Percentiles rank a stretch among this genome's conserved stretches.
These are phyloP conservation scores for Chionis minor DNA, from an alignment of 2,113 vertebrate genomes.

Conservation along the genomic window DNA sequence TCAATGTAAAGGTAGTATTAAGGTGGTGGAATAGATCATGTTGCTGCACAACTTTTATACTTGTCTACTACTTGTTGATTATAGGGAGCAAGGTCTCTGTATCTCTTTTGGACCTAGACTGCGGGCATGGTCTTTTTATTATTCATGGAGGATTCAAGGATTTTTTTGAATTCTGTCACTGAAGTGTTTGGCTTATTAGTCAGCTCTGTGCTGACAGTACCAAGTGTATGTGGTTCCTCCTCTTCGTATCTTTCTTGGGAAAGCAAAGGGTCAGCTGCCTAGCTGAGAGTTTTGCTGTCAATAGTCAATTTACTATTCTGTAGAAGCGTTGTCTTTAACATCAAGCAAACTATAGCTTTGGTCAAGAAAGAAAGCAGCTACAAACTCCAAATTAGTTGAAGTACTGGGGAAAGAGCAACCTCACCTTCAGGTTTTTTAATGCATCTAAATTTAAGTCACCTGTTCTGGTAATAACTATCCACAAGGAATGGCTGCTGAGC, in stretches of 20 bases:
- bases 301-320: neutral
- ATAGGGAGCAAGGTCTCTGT: neutral
- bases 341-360: neutral
- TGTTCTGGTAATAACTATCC: neutral
- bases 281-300: neutral
- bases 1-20: neutral
- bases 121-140: neutral
- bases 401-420: neutral
- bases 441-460: neutral
- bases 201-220: neutral
- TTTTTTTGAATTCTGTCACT: neutral
- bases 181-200: neutral
- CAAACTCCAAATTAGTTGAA: neutral
- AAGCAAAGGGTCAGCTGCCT: neutral
- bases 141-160: neutral
- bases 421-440: neutral
- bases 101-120: neutral
- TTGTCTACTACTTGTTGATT: neutral
- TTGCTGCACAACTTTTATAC: neutral
- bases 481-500: neutral
- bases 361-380: neutral
- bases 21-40: neutral
- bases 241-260: neutral
- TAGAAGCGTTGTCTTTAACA: neutral
- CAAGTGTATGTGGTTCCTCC: neutral